These are phyloP conservation scores for Toxostoma redivivum DNA, from an alignment of 2,113 vertebrate genomes.

Conservation along the genomic window DNA sequence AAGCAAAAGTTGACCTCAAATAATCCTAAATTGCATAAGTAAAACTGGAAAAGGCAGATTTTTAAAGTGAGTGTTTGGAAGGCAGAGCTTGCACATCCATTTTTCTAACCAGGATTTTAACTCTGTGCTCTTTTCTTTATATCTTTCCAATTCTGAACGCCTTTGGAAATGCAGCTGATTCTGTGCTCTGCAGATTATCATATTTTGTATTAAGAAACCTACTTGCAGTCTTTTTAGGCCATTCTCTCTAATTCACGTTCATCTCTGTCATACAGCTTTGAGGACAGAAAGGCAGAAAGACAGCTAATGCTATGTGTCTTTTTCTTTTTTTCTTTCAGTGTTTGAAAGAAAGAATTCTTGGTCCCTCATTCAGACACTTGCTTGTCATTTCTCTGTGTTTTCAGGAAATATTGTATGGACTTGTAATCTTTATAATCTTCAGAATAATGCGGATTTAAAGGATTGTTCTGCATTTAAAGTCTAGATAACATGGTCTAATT, in stretches of 20 bases:
- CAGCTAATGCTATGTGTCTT: not conserved
- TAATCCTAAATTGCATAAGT: not conserved
- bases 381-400: constrained; percentile 1
- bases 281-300: not conserved
- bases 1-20: not conserved
- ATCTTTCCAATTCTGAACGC: not conserved
- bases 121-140: not conserved
- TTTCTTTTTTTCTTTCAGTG: not conserved
- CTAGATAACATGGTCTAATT: not conserved
- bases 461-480: constrained; percentile 31
- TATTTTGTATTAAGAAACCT: not conserved
- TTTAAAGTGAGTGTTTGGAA: not conserved
- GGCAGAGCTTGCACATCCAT: not conserved
- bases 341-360: not conserved
- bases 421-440: constrained; percentile 37
- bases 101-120: not conserved
- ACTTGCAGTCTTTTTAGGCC: not conserved
- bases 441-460: constrained; percentile 53
- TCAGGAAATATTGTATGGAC: not conserved
- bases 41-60: not conserved
- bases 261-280: not conserved
- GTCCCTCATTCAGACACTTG: not conserved
- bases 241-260: not conserved
- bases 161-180: not conserved
- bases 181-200: not conserved